Percentiles rank a stretch among this genome's conserved stretches.
Conservation (phyloP, 2,797 vertebrate species). For the Luscinia luscinia region DNA sequence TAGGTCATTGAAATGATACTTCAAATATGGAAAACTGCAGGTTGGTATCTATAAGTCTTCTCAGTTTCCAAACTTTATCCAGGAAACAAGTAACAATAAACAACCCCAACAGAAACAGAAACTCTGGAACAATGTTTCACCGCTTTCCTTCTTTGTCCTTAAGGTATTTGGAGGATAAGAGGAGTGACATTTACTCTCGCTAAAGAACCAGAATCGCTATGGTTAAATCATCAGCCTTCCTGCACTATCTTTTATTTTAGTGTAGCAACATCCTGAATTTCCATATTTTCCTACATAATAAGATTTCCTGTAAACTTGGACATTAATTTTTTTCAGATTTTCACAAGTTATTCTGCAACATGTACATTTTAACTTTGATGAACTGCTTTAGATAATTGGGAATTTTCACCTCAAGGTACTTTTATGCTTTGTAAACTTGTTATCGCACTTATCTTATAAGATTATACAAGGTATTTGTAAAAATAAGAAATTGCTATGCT, state of each 20-base stretch:
- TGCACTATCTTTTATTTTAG: neutral
- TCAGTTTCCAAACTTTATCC: neutral
- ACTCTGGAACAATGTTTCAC: neutral
- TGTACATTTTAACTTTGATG: neutral
- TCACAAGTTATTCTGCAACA: neutral
- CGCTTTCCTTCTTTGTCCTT: neutral
- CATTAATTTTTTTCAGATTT: neutral
- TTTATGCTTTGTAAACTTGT: neutral
- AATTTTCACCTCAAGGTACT: neutral
- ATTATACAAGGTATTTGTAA: neutral
- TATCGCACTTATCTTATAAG: neutral
- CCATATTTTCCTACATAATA: neutral
- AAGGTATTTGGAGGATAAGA: neutral
- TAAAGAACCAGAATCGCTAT: neutral
- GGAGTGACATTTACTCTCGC: neutral
- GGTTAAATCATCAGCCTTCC: slow-evolving; percentile 11
- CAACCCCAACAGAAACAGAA: neutral
- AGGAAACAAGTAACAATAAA: neutral
- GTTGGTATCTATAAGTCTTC: neutral
- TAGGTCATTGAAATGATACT: neutral
- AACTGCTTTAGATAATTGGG: neutral
- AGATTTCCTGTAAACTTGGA: neutral
- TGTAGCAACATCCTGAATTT: neutral
- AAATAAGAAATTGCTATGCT: neutral
- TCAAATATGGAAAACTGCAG: neutral